These are phyloP conservation scores for Paralichthys olivaceus DNA, from an alignment of 2,113 vertebrate species.

Conservation along the genomic window DNA sequence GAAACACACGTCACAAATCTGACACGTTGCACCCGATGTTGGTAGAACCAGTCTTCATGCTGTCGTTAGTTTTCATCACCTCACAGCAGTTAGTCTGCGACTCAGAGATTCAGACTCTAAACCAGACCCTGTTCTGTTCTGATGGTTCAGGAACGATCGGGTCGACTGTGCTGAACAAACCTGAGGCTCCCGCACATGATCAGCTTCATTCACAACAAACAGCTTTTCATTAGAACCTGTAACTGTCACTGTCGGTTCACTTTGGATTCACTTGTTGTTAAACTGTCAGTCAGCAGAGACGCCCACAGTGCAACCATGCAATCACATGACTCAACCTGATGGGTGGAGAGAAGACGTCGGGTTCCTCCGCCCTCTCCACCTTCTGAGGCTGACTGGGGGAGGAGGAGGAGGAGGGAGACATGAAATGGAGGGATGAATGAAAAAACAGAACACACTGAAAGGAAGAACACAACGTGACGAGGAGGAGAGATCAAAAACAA, in stretches of 20 bases:
- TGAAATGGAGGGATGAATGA: background rate
- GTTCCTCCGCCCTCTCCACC: constrained; percentile 77
- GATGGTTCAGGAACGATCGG: too few relatives aligned
- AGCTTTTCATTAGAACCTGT: too few relatives aligned
- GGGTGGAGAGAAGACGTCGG: constrained; percentile 82
- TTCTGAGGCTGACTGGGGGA: constrained; percentile 79
- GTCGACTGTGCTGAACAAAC: background rate
- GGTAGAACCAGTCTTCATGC: constrained; percentile 35
- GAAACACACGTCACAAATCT: background rate
- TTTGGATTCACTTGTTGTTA: background rate
- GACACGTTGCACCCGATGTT: too few relatives aligned
- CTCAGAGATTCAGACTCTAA: too few relatives aligned
- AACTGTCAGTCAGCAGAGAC: background rate
- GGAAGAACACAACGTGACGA: background rate
- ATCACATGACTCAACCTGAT: constrained; percentile 72
- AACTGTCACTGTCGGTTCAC: too few relatives aligned
- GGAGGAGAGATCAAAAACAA: background rate
- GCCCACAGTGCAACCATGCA: constrained; percentile 60
- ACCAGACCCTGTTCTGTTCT: background rate
- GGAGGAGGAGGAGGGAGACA: background rate
- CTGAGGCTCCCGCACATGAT: background rate
- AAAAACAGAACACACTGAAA: background rate
- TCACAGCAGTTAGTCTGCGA: constrained; percentile 43
- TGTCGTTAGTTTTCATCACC: constrained; percentile 38
- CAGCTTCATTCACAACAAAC: too few relatives aligned